Base-by-base conservation (phyloP, 2,797 vertebrate species). In the Austrolebias charrua region DNA sequence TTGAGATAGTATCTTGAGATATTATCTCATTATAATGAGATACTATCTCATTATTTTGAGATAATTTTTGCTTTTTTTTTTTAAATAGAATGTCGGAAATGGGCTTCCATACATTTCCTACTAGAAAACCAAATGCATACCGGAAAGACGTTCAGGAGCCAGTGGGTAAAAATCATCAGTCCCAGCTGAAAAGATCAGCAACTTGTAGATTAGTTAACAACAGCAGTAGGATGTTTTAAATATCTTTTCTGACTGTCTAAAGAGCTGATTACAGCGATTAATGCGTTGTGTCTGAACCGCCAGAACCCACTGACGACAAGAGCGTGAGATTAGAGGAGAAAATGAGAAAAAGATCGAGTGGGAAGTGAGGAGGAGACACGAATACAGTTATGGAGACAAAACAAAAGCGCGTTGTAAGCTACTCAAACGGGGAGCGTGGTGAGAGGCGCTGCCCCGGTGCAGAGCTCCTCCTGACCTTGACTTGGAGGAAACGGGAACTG, bases 401-500 rank as follows among this genome's bases (percentile, higher is more conserved):
- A 73, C 75, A 81, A 40, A 84, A 84, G 67, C 6, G 73, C 80
- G 74, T 76, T 76, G 68, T 83, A 79, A 80, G 87, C 82, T 83
- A 73, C 86, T 86, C 56, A 55, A 56, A 67, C 2, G 33, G 42
- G 55, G 57, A 7, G 60, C 84, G 75, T 80, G 75, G 83, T 83
- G 81, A 85, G 83, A 79, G 82, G 78, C 73, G 46, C 57, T 66
- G 82, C 61, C 73, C 71, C 66, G 44, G 55, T 60, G 64, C 70
- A 60, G 73, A 45, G 63, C 66, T 72, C 79, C 64, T 78, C 63
- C 60, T 86, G 87, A 88, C 88, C 88, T 90, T 83, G 76, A 76
- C 63, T 65, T 24, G 60, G 20, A 58, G 53, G 73, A 75, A 69
- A 45, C 53, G 62, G 67, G 56, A 43, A 60, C 50, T 43, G 62